These are phyloP conservation scores for Etheostoma spectabile DNA, from an alignment of 2,113 vertebrate species.

Conservation along the genomic window DNA sequence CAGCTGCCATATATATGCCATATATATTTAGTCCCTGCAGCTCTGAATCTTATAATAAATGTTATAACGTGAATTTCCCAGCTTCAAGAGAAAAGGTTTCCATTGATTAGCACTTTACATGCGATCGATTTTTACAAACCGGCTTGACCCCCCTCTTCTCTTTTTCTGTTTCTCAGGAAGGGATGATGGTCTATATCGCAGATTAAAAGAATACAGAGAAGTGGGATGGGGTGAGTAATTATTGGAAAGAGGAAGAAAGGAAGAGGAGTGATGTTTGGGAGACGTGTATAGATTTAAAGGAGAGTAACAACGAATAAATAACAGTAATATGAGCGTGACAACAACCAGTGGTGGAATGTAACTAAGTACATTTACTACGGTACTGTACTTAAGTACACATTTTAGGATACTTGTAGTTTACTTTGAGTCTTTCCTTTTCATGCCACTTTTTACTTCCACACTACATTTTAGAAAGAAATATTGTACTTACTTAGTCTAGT, in stretches of 20 bases:
- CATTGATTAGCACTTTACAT: constrained; percentile 91
- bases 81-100: constrained; percentile 89
- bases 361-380: too few relatives aligned
- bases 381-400: too few relatives aligned
- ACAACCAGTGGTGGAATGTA: background rate
- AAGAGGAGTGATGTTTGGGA: constrained; percentile 26
- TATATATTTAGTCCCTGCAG: constrained; percentile 37
- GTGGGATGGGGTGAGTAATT: constrained; percentile 55
- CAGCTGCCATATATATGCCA: constrained; percentile 45
- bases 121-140: constrained; percentile 93
- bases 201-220: constrained; percentile 68
- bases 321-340: background rate
- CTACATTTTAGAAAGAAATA: too few relatives aligned
- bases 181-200: constrained; percentile 72
- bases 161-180: constrained; percentile 48
- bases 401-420: too few relatives aligned
- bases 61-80: constrained; percentile 85
- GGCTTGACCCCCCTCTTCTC: constrained; percentile 84
- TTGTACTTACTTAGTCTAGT: too few relatives aligned
- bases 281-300: constrained; percentile 38
- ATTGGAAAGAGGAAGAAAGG: constrained; percentile 74
- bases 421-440: too few relatives aligned
- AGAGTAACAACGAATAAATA: constrained; percentile 10
- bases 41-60: constrained; percentile 79
- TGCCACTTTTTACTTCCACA: too few relatives aligned